A percentile compares a stretch with the other conserved stretches of the same genome.
Conservation (phyloP, 1,140 invertebrate species). For the Heliconius melpomene region DNA sequence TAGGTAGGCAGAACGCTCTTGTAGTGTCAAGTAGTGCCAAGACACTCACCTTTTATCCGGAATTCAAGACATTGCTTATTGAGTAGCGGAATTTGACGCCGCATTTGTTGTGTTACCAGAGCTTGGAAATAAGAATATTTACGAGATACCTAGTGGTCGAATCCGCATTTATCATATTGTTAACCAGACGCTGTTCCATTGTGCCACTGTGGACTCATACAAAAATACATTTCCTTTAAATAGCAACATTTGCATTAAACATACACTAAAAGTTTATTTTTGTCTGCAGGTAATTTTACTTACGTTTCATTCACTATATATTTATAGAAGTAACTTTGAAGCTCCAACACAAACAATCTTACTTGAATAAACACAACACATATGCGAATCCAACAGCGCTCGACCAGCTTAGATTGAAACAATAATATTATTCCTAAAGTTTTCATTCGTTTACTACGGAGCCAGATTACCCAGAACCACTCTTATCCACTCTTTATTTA, state of each 20-base stretch:
- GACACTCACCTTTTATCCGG: too few relatives aligned
- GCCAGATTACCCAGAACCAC: not conserved
- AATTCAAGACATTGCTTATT: too few relatives aligned
- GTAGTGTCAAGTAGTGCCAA: too few relatives aligned
- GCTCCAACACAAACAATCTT: not conserved
- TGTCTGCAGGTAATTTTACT: not conserved
- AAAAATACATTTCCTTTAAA: not conserved
- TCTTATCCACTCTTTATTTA: too few relatives aligned
- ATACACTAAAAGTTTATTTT: not conserved
- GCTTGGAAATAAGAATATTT: too few relatives aligned
- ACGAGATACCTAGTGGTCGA: too few relatives aligned
- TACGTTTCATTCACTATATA: not conserved
- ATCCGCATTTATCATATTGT: not conserved
- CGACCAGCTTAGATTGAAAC: not conserved
- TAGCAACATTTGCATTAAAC: not conserved
- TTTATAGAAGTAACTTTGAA: not conserved
- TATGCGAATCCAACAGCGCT: not conserved
- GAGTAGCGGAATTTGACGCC: too few relatives aligned
- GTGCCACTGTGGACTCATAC: too few relatives aligned
- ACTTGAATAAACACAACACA: not conserved
- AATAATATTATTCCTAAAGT: conserved; percentile 11
- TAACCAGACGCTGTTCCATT: too few relatives aligned
- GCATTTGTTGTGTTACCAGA: too few relatives aligned
- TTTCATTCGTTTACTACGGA: not conserved
- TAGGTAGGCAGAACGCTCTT: not conserved